phyloP scores from a whole-genome alignment of 2,888 invertebrate species.

The Teinopalpus imperialis region DNA sequence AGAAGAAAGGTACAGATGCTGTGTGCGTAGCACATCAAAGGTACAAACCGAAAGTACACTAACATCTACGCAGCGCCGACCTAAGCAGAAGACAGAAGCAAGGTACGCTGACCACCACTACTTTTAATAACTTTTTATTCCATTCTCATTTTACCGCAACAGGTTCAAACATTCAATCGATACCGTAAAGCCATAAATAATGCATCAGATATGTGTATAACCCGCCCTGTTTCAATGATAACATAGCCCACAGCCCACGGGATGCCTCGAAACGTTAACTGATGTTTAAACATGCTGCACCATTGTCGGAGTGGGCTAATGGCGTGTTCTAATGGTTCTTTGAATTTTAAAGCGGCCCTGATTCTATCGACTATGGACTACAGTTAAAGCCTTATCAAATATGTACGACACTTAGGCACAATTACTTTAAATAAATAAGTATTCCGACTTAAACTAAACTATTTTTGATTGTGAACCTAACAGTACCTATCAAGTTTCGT shows the following conservation, averaged over 20 bases:
- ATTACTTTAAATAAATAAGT: too few relatives aligned
- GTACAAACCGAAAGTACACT: too few relatives aligned
- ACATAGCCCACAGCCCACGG: constrained; percentile 8
- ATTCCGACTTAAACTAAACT: too few relatives aligned
- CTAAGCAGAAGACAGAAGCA: too few relatives aligned
- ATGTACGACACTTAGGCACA: background rate
- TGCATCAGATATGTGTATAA: constrained; percentile 16
- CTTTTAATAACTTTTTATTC: too few relatives aligned
- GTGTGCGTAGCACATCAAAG: too few relatives aligned
- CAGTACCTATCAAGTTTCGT: too few relatives aligned
- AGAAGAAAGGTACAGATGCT: too few relatives aligned
- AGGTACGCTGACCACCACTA: too few relatives aligned
- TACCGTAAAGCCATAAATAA: constrained; percentile 12
- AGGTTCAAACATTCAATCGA: background rate
- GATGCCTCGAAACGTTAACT: constrained; percentile 15
- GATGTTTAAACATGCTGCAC: constrained; percentile 19
- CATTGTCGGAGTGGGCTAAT: constrained; percentile 21
- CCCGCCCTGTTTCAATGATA: constrained; percentile 15
- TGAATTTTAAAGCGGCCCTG: constrained; percentile 23
- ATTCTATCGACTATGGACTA: constrained; percentile 16
- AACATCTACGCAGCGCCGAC: too few relatives aligned
- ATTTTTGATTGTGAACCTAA: too few relatives aligned
- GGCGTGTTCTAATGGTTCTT: constrained; percentile 19
- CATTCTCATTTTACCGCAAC: too few relatives aligned
- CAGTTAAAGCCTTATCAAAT: background rate